Percentiles rank a stretch among this genome's conserved stretches.
Conservation (phyloP, 2,888 invertebrate species). For the Neoitamus cyanurus region DNA sequence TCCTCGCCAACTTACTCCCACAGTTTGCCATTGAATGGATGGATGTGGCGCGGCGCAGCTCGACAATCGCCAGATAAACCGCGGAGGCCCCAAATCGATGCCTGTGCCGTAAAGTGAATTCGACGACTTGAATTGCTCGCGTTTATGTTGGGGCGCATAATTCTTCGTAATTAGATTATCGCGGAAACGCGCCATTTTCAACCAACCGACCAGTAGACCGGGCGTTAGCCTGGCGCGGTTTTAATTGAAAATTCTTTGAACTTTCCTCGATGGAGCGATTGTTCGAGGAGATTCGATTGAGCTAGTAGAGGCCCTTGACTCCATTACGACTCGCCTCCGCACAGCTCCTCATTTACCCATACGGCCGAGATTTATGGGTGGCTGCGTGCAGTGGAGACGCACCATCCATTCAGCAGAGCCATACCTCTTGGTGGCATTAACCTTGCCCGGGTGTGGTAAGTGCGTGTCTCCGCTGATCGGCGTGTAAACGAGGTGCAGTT, state of each 20-base stretch:
- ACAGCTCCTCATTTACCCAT: not conserved
- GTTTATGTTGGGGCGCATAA: not conserved
- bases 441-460: not conserved
- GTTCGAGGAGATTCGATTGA: not conserved
- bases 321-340: not conserved
- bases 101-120: not conserved
- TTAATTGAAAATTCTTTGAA: not conserved
- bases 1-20: not conserved
- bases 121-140: not conserved
- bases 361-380: slow-evolving; percentile 1
- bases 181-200: not conserved
- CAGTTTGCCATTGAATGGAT: not conserved
- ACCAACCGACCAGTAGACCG: not conserved
- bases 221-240: not conserved
- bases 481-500: not conserved
- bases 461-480: not conserved
- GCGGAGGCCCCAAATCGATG: not conserved
- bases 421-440: not conserved
- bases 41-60: not conserved
- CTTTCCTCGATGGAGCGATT: not conserved
- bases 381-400: not conserved
- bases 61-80: not conserved
- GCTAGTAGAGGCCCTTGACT: slow-evolving; percentile 3
- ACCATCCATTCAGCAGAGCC: not conserved
- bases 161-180: slow-evolving; percentile 18